A percentile compares a stretch with the other conserved stretches of the same genome.
phyloP scores from a whole-genome alignment of 2,797 vertebrate species.

The Spinibarbus caldwelli region DNA sequence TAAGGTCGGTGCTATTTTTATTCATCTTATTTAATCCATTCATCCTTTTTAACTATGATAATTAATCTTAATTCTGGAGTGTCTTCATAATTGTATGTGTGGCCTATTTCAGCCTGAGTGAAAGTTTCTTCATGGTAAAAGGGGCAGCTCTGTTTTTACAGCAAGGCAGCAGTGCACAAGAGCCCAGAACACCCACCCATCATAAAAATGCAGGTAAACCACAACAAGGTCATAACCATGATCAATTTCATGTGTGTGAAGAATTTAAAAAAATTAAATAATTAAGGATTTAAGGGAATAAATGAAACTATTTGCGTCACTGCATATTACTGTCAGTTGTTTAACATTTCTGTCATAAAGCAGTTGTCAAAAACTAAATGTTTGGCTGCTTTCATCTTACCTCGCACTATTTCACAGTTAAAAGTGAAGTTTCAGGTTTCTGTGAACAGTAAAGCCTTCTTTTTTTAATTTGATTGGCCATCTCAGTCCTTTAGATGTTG shows the following conservation, averaged over 20 bases:
- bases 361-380: not conserved
- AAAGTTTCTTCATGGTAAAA: constrained; percentile 99
- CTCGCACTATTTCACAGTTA: not conserved
- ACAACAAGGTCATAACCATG: not conserved
- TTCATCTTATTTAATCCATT: not conserved
- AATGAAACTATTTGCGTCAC: not conserved
- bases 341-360: constrained; percentile 27
- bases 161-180: constrained; percentile 91
- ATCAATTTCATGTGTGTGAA: not conserved
- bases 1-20: constrained; percentile 81
- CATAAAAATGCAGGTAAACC: constrained; percentile 94
- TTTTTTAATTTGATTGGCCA: not conserved
- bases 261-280: too few species aligned
- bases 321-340: not conserved
- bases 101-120: constrained; percentile 84
- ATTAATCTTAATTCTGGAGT: constrained; percentile 5
- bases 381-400: not conserved
- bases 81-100: constrained; percentile 33
- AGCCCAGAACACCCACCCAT: constrained; percentile 87
- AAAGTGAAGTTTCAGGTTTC: not conserved
- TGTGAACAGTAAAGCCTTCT: not conserved
- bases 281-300: not conserved
- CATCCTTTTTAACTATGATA: not conserved
- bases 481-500: not conserved
- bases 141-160: constrained; percentile 96